A percentile compares a stretch with the other conserved stretches of the same genome.
These are phyloP conservation scores for Scrobipalpa atriplicella DNA, from an alignment of 2,888 invertebrate species.

Conservation along the genomic window DNA sequence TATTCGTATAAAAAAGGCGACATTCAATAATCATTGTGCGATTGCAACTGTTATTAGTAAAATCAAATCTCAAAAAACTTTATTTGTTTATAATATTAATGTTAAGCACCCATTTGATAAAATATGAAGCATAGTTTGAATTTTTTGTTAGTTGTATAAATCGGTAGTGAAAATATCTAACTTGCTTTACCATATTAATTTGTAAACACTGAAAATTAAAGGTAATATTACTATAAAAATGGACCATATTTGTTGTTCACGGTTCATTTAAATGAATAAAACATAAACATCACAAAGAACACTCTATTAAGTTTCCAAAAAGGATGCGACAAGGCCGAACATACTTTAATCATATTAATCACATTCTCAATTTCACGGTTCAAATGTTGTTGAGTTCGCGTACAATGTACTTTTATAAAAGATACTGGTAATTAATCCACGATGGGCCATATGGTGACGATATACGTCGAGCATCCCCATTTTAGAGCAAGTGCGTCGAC, in stretches of 20 bases:
- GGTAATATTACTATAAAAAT: not conserved
- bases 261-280: not conserved
- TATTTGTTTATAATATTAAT: no score
- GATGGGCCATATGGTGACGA: constrained; percentile 73
- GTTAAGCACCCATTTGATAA: no score
- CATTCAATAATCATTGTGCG: no score
- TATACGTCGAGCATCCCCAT: constrained; percentile 35
- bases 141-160: no score
- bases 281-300: not conserved
- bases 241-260: not conserved
- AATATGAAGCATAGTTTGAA: no score
- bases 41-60: no score
- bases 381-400: constrained; percentile 54
- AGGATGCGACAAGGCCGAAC: constrained; percentile 22
- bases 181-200: not conserved
- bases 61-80: no score
- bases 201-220: not conserved
- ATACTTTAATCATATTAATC: constrained; percentile 40
- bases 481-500: constrained; percentile 7
- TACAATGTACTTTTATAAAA: constrained; percentile 54
- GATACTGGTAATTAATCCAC: constrained; percentile 67
- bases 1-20: no score
- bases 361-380: constrained; percentile 63
- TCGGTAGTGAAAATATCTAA: no score
- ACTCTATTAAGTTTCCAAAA: not conserved